phyloP scores from a whole-genome alignment of 2,888 invertebrate genomes.

The Ommatoiulus sabulosus region DNA sequence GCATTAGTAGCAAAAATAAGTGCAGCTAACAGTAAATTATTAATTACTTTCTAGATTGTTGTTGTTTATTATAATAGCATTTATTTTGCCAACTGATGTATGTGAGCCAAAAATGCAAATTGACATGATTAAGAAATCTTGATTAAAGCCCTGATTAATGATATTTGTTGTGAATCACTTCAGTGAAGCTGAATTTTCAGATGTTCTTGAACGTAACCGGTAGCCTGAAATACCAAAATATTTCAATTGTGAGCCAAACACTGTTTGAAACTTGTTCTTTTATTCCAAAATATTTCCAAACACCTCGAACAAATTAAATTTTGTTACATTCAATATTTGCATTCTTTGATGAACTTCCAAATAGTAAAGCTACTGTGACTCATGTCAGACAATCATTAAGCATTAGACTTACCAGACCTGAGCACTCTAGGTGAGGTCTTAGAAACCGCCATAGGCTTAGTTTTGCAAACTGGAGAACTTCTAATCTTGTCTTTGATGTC shows the following conservation, averaged over 20 bases:
- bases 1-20: background rate
- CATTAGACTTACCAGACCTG: background rate
- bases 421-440: background rate
- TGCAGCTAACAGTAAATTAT: background rate
- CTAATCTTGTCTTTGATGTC: background rate
- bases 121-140: background rate
- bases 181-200: background rate
- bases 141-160: background rate
- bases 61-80: background rate
- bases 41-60: background rate
- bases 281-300: background rate
- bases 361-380: background rate
- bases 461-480: background rate
- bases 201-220: background rate
- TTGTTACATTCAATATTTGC: background rate
- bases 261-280: background rate
- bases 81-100: background rate
- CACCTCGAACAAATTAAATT: background rate
- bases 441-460: background rate
- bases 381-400: background rate
- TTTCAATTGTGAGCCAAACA: background rate
- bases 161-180: background rate
- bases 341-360: background rate
- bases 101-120: background rate
- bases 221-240: conserved; percentile 15